Base-by-base conservation (phyloP, 2,797 vertebrate species). In the Nasua narica region DNA sequence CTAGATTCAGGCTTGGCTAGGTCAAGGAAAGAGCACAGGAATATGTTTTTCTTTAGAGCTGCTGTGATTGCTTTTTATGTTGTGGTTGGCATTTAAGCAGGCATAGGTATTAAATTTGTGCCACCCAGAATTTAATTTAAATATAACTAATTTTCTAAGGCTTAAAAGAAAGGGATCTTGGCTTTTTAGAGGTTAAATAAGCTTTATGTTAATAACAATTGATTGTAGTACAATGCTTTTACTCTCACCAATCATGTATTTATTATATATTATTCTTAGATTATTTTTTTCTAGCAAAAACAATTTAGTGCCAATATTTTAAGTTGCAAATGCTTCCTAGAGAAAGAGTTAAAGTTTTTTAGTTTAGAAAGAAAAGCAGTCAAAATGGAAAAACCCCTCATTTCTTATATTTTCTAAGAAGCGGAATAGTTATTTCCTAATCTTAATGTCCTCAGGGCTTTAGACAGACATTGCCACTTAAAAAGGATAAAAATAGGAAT, bases 31-130 rank as follows among this genome's bases (percentile, higher is more conserved):
- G 9, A 92, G 58, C 56, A 92, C 81, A 89, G 72, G 29, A 94
- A 76, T 0, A 0, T 89, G 35, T 70, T 96, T 97, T 97, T 97
- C 81, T 94, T 87, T 86, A 77, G 56, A 83, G 52, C 11, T 92
- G 46, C 19, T 92, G 7, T 90, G 60, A 27, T n/a, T 81, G 72
- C 43, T 52, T 88, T 96, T 95, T 86, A 81, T 91, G 50, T 95
- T 97, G 58, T 92, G 94, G 86, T 94, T 98, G 96, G 67, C 43
- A 88, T 91, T 96, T 92, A 97, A 96, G 82, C 90, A 95, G 58
- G 92, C 89, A 23, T 7, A 25, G 1, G 0, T 35, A 32, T 93
- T 97, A 95, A 94, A 93, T 87, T 96, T 95, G 48, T 86, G 76
- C 82, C 48, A 97, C 94, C 37, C 27, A 21, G 96, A 54, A 40